A percentile compares a stretch with the other conserved stretches of the same genome.
Evolutionary conservation across 2,113 vertebrate species (phyloP).

Genomic region (Potamarius usumacintae): DNA sequence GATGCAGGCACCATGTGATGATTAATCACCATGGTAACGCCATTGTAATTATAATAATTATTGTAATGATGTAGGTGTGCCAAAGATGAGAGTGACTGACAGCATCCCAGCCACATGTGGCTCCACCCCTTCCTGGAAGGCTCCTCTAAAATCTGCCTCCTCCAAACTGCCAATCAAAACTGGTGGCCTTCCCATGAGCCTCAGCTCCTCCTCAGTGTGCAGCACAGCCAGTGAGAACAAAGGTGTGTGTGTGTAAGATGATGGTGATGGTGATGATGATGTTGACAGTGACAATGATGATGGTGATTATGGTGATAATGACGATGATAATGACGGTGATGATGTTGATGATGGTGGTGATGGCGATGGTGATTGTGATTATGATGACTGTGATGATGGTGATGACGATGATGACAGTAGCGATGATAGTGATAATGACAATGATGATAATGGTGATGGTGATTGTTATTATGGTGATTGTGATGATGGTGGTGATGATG

Average conservation of each 20-base stretch:
- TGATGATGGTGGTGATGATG: neutral
- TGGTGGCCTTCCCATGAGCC: neutral
- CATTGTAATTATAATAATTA: neutral
- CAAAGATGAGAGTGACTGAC: conserved; percentile 41
- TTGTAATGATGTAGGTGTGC: conserved; percentile 34
- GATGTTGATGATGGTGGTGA: neutral
- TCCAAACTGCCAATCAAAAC: conserved; percentile 72
- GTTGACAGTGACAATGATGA: neutral
- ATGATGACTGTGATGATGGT: neutral
- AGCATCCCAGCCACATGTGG: conserved; percentile 12
- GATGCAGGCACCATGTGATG: neutral
- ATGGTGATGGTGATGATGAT: neutral
- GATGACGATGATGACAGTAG: neutral
- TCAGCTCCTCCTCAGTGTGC: conserved; percentile 1
- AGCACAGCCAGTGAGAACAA: neutral
- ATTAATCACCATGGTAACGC: neutral
- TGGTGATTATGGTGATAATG: neutral
- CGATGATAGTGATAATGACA: neutral
- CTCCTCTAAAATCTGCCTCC: conserved; percentile 24
- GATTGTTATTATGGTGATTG: no score
- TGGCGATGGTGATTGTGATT: neutral
- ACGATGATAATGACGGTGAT: neutral
- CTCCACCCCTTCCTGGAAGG: conserved; percentile 30
- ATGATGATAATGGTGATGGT: neutral
- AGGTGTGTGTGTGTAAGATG: neutral